phyloP scores from a whole-genome alignment of 2,888 invertebrate species.

The Chelonus formosanus region DNA sequence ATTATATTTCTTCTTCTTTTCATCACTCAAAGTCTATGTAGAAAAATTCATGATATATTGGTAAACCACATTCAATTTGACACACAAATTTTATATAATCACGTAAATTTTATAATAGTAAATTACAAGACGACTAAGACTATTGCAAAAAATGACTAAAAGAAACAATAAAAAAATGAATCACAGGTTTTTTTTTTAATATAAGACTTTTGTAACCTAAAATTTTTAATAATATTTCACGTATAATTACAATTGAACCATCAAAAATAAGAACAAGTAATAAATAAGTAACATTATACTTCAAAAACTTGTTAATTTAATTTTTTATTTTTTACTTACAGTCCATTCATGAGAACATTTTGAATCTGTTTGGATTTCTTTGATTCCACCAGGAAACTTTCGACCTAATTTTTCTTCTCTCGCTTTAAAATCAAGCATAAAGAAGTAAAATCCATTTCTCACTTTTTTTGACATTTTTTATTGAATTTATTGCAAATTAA shows the following conservation, averaged over 20 bases:
- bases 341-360: constrained; percentile 51
- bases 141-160: not conserved
- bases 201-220: too few relatives aligned
- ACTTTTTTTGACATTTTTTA: constrained; percentile 45
- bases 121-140: not conserved
- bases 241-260: not conserved
- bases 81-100: not conserved
- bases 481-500: not conserved
- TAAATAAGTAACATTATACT: not conserved
- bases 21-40: constrained; percentile 44
- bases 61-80: not conserved
- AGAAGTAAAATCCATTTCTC: constrained; percentile 58
- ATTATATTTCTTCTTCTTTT: constrained; percentile 50
- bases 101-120: not conserved
- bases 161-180: too few relatives aligned
- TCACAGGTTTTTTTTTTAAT: too few relatives aligned
- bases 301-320: not conserved
- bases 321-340: constrained; percentile 44
- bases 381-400: constrained; percentile 47
- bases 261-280: not conserved
- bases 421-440: constrained; percentile 56
- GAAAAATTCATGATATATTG: too few relatives aligned
- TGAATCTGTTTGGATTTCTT: constrained; percentile 50
- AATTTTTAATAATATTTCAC: too few relatives aligned
- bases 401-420: constrained; percentile 48